These are phyloP conservation scores for Novumbra hubbsi DNA, from an alignment of 2,797 vertebrate species.

Conservation along the genomic window DNA sequence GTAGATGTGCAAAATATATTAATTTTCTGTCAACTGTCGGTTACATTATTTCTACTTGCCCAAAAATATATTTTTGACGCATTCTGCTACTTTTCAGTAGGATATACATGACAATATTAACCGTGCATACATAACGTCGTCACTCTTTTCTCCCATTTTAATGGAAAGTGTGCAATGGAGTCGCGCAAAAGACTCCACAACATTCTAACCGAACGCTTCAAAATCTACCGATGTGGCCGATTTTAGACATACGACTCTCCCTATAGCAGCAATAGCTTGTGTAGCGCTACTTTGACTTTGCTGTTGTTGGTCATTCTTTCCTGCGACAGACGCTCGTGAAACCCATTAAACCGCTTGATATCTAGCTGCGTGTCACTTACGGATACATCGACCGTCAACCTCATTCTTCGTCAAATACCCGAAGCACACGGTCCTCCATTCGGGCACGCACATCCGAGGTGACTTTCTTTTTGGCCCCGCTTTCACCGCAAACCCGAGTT, in stretches of 20 bases:
- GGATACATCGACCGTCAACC: slow-evolving; percentile 43
- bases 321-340: slow-evolving; percentile 16
- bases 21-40: not conserved
- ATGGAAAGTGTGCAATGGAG: slow-evolving; percentile 64
- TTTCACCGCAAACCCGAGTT: slow-evolving; percentile 58
- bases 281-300: slow-evolving; percentile 72
- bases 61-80: not conserved
- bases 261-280: slow-evolving; percentile 31
- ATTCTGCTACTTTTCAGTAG: not conserved
- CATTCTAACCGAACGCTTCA: slow-evolving; percentile 52
- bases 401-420: slow-evolving; percentile 21
- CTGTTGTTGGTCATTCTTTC: slow-evolving; percentile 67
- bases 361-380: slow-evolving; percentile 48
- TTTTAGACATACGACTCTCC: slow-evolving; percentile 49
- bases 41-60: not conserved
- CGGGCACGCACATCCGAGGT: slow-evolving; percentile 39
- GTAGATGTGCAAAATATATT: not conserved
- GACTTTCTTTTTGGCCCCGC: slow-evolving; percentile 50
- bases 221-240: slow-evolving; percentile 49
- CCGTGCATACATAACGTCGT: not conserved
- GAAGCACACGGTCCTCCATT: slow-evolving; percentile 44
- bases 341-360: slow-evolving; percentile 30
- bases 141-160: not conserved
- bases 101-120: not conserved
- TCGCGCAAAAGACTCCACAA: slow-evolving; percentile 56